Evolutionary conservation across 2,797 vertebrate species (phyloP), one percentile per base, ranked within the genome.

Genomic region (Staurois parvus): DNA sequence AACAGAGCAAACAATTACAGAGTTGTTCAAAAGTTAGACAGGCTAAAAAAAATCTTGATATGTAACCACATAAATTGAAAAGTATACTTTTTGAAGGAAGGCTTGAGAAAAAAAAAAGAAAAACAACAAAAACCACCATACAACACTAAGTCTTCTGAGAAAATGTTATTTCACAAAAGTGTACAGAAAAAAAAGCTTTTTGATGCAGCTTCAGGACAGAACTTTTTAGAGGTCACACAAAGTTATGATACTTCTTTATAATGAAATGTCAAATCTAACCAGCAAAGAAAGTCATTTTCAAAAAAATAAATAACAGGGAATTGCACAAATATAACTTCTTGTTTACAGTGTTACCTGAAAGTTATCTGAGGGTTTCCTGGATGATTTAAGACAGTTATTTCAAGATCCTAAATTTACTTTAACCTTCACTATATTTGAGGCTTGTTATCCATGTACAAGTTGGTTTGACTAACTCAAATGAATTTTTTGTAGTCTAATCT

Each of bases 221-320:
- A 79, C 84, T 85, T 85, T 84, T 72, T 73, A 85, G 76, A 85
- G 84, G 84, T 80, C 76, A 79, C 13, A 17, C 28, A 80, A 85
- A 56, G 59, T 68, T 66, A 37, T 45, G 17, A 79, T 74, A 66
- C 59, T 79, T 80, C 45, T 66, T 79, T 56, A 37, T 84, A 77
- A 74, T 40, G n/a, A 79, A 85, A 85, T 85, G 69, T 85, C 68
- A 79, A 73, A 72, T 79, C 28, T 19, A 72, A 66, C 32, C 70
- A 78, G 52, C 52, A 78, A 73, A 48, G 56, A 79, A 73, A 79
- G 45, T 68, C 3, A 68, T 79, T 79, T 68, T 5, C 13, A 6
- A 78, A 77, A 52, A 52, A 59, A 59, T 8, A 24, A 59, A 79
- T 68, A 79, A 45, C 37, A 42, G 62, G n/a, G 62, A 29, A 67